Percentiles rank a stretch among this genome's conserved stretches.
These are phyloP conservation scores for Aricia artaxerxes DNA, from an alignment of 2,888 invertebrate genomes.

Conservation along the genomic window DNA sequence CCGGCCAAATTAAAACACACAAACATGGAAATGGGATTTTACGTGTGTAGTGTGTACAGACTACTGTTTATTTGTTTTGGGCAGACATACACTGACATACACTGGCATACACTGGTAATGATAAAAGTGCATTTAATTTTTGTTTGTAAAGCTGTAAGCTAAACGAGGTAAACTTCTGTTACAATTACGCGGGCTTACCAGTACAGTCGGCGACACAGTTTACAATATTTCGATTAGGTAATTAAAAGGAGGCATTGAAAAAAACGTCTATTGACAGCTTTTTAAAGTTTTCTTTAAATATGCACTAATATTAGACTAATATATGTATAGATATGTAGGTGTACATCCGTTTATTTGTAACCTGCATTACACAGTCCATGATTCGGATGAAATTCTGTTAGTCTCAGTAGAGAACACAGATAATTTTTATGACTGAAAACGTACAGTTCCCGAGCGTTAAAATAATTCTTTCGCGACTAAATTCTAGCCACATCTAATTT, in stretches of 20 bases:
- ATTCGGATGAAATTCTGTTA: too few relatives aligned
- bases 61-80: neutral
- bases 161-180: neutral
- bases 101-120: neutral
- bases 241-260: too few relatives aligned
- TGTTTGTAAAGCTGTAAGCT: neutral
- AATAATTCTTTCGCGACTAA: neutral
- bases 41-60: neutral
- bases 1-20: conserved; percentile 6
- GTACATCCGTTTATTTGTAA: too few relatives aligned
- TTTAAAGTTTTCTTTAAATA: too few relatives aligned
- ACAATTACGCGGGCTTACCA: neutral
- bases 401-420: too few relatives aligned
- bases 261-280: too few relatives aligned
- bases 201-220: neutral
- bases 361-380: too few relatives aligned
- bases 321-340: too few relatives aligned
- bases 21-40: conserved; percentile 1
- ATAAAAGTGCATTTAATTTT: neutral
- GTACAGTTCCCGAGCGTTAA: neutral
- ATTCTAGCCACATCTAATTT: neutral
- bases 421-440: too few relatives aligned
- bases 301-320: too few relatives aligned
- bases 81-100: neutral
- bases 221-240: too few relatives aligned